Conservation (phyloP, 2,113 vertebrate species). For the Vimba vimba region DNA sequence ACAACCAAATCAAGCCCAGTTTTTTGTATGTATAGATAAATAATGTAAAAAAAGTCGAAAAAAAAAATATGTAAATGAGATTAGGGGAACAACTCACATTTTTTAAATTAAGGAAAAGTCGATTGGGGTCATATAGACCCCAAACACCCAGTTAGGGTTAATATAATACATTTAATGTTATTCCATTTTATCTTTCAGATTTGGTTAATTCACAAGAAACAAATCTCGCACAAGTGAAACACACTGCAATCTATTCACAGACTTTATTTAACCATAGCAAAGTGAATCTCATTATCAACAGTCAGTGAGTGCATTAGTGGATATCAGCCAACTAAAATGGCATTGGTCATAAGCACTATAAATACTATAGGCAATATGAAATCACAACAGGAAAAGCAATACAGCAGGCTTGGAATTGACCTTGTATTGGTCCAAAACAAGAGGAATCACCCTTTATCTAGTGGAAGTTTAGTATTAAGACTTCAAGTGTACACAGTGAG, state of each 20-base stretch:
- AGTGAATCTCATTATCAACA: slow-evolving; percentile 26
- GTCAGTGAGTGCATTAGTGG: slow-evolving; percentile 25
- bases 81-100: too few relatives aligned
- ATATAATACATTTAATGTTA: too few relatives aligned
- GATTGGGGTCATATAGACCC: too few relatives aligned
- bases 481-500: slow-evolving; percentile 26
- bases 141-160: too few relatives aligned
- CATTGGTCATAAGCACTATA: slow-evolving; percentile 18
- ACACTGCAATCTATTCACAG: not conserved
- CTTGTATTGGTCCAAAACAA: slow-evolving; percentile 1
- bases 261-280: slow-evolving; percentile 42
- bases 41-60: too few relatives aligned
- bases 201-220: not conserved
- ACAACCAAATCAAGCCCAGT: too few relatives aligned
- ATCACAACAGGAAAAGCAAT: slow-evolving; percentile 17
- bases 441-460: not conserved
- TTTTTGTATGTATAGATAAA: too few relatives aligned
- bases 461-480: not conserved
- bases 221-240: not conserved
- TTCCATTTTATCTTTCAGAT: not conserved
- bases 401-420: slow-evolving; percentile 1
- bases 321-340: slow-evolving; percentile 19
- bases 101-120: too few relatives aligned
- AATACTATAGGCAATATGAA: slow-evolving; percentile 24
- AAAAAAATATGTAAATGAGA: too few relatives aligned